Base-by-base conservation (phyloP, 2,888 invertebrate species). In the Mycalesis mineus region DNA sequence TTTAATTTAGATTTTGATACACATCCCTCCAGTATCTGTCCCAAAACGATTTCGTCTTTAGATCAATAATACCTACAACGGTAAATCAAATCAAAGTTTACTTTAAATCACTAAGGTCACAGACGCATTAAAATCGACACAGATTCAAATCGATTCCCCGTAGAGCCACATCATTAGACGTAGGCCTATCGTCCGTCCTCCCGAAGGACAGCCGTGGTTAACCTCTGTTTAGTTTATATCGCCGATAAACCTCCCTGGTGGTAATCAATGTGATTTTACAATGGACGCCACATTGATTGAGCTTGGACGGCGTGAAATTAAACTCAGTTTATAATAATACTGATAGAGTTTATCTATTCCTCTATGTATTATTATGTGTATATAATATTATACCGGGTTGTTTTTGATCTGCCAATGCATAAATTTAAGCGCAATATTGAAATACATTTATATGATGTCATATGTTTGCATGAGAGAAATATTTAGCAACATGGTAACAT, bases 171-270 rank as follows among this genome's bases (percentile, higher is more conserved):
- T 57, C 60, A 60, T 60, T 60, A 60, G 44, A 47, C 37, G 40
- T 29, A 51, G 50, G 60, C 60, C 53, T 53, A 58, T 52, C 44
- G 42, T 44, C 42, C 58, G 48, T 41, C 53, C 57, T 55, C 55
- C 55, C 60, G 14, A 37, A 60, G 60, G 60, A 51, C 56, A 33
- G 45, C 29, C 51, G 57, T 41, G 60, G 60, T 60, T 60, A 60
- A 60, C 60, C 60, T 57, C 60, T 57, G 57, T 57, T 60, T 60
- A 60, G 60, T 60, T 60, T 60, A 60, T 57, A 60, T 60, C 57
- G 60, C 45, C 57, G 60, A 60, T 60, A 60, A 54, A 53, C 60
- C 60, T 57, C 57, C 60, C 60, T 36, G 44, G 54, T 39, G 57
- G 60, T 57, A 60, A 60, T 60, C 60, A 51, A 57, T 60, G 60